phyloP scores from a whole-genome alignment of 2,888 invertebrate species.

The Stenotaenia linearis region DNA sequence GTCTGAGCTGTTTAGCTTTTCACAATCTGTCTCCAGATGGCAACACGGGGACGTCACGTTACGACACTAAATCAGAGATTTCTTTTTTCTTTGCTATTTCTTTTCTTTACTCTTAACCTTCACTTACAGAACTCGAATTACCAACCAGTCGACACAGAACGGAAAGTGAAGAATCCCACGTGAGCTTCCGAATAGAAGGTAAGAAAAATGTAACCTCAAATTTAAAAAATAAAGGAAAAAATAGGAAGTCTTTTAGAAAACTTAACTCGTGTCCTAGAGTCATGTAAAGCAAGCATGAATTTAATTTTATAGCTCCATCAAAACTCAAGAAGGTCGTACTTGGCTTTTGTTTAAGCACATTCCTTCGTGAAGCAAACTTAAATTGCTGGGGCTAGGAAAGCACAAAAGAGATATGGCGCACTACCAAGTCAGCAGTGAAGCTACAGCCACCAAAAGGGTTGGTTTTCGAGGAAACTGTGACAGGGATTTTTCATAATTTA shows the following conservation, averaged over 20 bases:
- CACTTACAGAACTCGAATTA: constrained; percentile 29
- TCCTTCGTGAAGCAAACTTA: constrained; percentile 4
- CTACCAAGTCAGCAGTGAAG: neutral
- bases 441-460: neutral
- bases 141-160: constrained; percentile 30
- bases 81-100: constrained; percentile 15
- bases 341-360: constrained; percentile 6
- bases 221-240: neutral
- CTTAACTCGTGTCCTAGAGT: neutral
- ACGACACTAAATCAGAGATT: constrained; percentile 21
- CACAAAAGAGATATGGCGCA: neutral
- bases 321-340: neutral
- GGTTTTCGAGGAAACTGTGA: neutral
- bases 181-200: constrained; percentile 36
- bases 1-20: constrained; percentile 19
- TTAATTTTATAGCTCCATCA: constrained; percentile 13
- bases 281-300: neutral
- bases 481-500: constrained; percentile 21
- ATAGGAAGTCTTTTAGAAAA: neutral
- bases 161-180: constrained; percentile 35
- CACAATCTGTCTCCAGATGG: constrained; percentile 19
- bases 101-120: constrained; percentile 26
- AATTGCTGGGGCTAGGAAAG: neutral
- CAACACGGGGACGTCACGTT: constrained; percentile 9
- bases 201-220: constrained; percentile 19